Conservation (phyloP, 2,888 invertebrate species). For the Drymonia ruficornis region DNA sequence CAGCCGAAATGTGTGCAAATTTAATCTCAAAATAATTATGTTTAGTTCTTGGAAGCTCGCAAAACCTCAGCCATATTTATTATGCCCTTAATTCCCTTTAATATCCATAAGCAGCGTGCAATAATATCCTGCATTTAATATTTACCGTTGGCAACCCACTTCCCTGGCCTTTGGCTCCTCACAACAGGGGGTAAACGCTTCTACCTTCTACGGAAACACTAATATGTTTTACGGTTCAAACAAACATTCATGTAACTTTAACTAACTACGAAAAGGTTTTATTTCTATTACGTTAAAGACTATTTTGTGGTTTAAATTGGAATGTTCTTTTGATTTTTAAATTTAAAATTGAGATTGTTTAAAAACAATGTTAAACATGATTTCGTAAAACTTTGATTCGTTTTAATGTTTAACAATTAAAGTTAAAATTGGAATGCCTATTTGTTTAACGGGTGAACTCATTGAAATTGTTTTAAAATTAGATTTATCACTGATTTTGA, state of each 20-base stretch:
- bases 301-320: neutral
- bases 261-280: neutral
- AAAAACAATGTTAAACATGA: neutral
- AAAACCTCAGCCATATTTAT: neutral
- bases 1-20: too few relatives aligned
- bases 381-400: neutral
- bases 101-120: constrained; percentile 10
- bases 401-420: neutral
- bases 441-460: neutral
- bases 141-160: constrained; percentile 24
- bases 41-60: neutral
- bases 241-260: constrained; percentile 9
- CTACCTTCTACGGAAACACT: constrained; percentile 41
- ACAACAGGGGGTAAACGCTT: constrained; percentile 46
- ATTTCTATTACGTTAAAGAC: constrained; percentile 14
- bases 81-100: constrained; percentile 1
- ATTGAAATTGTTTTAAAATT: neutral
- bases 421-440: neutral
- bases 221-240: constrained; percentile 26
- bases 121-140: constrained; percentile 32
- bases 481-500: neutral
- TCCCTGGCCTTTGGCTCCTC: constrained; percentile 42
- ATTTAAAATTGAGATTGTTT: neutral
- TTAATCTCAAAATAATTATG: too few relatives aligned
- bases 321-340: neutral